A percentile compares a stretch with the other conserved stretches of the same genome.
These are phyloP conservation scores for Lordiphosa fenestrarum DNA, from an alignment of 2,888 invertebrate genomes.

Conservation along the genomic window DNA sequence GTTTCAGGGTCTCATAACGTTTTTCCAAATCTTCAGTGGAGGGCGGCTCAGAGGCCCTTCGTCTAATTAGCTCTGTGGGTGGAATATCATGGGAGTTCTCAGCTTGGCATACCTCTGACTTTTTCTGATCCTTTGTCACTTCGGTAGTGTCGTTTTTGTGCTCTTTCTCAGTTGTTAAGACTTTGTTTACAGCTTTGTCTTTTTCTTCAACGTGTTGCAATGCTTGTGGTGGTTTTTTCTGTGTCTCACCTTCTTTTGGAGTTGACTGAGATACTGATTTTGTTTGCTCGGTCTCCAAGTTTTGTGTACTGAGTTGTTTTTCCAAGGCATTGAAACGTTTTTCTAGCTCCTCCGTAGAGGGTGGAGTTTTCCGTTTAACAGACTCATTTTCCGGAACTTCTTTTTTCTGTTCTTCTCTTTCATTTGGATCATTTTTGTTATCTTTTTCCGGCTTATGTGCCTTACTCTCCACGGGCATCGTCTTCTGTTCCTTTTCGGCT, in stretches of 20 bases:
- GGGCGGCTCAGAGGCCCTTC: constrained; percentile 69
- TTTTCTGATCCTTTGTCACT: constrained; percentile 4
- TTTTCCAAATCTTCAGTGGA: constrained; percentile 73
- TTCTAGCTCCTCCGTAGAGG: constrained; percentile 75
- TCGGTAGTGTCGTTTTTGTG: constrained; percentile 2
- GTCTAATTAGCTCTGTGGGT: constrained; percentile 32
- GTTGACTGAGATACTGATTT: not conserved
- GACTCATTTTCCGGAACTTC: constrained; percentile 15
- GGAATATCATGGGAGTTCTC: not conserved
- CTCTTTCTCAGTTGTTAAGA: constrained; percentile 16
- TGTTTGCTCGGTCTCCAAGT: constrained; percentile 24
- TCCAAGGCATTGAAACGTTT: constrained; percentile 75
- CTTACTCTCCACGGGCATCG: not conserved
- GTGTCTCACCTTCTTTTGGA: not conserved
- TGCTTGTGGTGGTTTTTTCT: constrained; percentile 15
- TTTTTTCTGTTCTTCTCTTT: not conserved
- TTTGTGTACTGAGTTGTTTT: constrained; percentile 54
- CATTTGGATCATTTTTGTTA: not conserved
- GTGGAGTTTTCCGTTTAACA: constrained; percentile 46
- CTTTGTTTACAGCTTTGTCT: constrained; percentile 34
- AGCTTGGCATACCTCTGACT: not conserved
- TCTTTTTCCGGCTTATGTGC: not conserved
- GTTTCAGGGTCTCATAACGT: constrained; percentile 66
- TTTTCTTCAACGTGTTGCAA: constrained; percentile 44
- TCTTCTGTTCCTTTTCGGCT: constrained; percentile 1